Evolutionary conservation across 1,140 invertebrate genomes (phyloP).

Genomic region (Lethocerus indicus): DNA sequence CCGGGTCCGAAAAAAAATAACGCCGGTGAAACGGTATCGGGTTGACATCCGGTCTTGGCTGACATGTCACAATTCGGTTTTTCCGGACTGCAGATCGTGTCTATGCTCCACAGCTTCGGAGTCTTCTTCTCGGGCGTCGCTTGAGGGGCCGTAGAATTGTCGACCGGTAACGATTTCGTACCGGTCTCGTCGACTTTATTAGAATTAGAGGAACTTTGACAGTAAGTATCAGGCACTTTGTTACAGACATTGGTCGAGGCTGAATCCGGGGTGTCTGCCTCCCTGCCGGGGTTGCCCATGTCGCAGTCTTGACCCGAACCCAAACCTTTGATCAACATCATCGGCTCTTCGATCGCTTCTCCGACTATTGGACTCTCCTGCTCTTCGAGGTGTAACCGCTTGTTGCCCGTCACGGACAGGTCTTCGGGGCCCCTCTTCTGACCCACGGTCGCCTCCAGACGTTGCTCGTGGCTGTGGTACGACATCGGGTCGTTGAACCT

Average conservation of each 20-base stretch:
- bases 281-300: slow-evolving; percentile 39
- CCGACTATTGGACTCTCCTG: slow-evolving; percentile 30
- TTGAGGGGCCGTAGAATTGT: neutral
- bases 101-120: slow-evolving; percentile 21
- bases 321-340: slow-evolving; percentile 50
- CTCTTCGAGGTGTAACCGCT: slow-evolving; percentile 17
- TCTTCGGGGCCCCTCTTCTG: slow-evolving; percentile 3
- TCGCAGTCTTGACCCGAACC: slow-evolving; percentile 52
- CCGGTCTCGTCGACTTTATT: too few relatives aligned
- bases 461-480: too few relatives aligned
- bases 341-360: slow-evolving; percentile 51
- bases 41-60: too few relatives aligned
- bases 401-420: neutral
- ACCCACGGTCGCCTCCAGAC: too few relatives aligned
- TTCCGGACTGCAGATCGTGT: slow-evolving; percentile 18
- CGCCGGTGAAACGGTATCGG: too few relatives aligned
- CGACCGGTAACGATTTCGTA: too few relatives aligned
- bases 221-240: too few relatives aligned
- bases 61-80: neutral
- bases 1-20: too few relatives aligned
- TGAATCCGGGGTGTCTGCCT: neutral
- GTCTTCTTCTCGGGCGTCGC: slow-evolving; percentile 14
- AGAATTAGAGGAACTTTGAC: too few relatives aligned
- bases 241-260: too few relatives aligned
- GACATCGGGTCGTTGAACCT: slow-evolving; percentile 3